phyloP scores from a whole-genome alignment of 35 echinoderm and acorn worm genomes.

The Acanthaster planci region DNA sequence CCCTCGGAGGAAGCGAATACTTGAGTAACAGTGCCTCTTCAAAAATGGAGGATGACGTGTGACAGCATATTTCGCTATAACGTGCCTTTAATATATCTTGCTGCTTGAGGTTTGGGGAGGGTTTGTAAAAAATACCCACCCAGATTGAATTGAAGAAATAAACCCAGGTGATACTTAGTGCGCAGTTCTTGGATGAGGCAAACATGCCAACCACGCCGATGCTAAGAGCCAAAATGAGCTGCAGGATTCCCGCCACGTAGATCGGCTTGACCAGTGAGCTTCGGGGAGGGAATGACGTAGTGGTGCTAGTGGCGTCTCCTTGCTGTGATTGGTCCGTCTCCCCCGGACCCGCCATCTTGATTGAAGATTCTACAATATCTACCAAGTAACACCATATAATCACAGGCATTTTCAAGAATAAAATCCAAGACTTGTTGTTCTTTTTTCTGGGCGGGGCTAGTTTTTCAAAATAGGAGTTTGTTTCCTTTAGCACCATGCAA shows the following conservation, averaged over 20 bases:
- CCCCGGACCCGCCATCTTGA: slow-evolving; percentile 2
- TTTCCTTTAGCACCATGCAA: no score
- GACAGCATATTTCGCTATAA: no score
- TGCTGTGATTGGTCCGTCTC: not conserved
- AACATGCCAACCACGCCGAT: slow-evolving; percentile 5
- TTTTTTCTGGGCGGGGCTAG: no score
- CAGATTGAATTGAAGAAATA: slow-evolving; percentile 12
- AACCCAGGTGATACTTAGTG: not conserved
- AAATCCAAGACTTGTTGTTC: no score
- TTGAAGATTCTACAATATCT: not conserved
- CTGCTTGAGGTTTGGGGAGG: no score
- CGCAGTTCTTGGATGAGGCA: not conserved
- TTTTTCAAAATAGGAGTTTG: no score
- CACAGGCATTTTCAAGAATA: no score
- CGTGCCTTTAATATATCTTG: no score
- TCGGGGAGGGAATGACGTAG: not conserved
- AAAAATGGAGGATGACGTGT: no score
- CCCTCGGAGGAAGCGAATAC: no score
- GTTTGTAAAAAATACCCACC: not conserved
- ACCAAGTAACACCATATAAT: not conserved
- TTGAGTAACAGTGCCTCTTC: no score
- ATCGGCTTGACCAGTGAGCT: not conserved
- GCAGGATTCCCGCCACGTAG: not conserved
- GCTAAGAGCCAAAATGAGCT: not conserved
- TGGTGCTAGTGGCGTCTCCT: not conserved